phyloP scores from a whole-genome alignment of 2,113 vertebrate genomes.

The Rutilus rutilus region DNA sequence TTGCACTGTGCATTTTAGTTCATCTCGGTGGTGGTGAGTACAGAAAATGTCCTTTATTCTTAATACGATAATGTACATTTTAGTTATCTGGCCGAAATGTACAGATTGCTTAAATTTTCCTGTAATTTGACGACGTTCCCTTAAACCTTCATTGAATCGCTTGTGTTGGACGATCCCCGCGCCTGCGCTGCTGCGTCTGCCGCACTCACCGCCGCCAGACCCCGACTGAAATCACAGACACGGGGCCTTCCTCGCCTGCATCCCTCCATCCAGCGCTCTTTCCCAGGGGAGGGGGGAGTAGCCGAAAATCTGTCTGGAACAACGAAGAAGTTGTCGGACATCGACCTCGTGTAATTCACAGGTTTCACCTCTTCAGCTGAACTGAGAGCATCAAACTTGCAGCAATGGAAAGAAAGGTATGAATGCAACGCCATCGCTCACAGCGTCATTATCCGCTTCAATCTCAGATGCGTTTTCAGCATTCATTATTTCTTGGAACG shows the following conservation, averaged over 20 bases:
- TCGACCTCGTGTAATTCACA: background rate
- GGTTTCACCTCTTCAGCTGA: constrained; percentile 17
- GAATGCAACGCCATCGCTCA: constrained; percentile 45
- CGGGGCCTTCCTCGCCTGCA: constrained; percentile 55
- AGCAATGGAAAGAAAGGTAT: constrained; percentile 66
- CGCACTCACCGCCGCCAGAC: constrained; percentile 43
- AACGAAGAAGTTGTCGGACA: constrained; percentile 50
- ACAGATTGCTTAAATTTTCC: background rate
- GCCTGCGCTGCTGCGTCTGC: constrained; percentile 56
- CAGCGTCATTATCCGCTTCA: constrained; percentile 18
- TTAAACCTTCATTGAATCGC: constrained; percentile 40
- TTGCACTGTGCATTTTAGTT: background rate
- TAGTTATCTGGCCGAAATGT: background rate
- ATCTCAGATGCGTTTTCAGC: background rate
- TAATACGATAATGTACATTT: background rate
- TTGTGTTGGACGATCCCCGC: constrained; percentile 24
- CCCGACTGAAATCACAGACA: constrained; percentile 47
- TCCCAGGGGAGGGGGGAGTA: constrained; percentile 53
- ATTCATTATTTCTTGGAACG: background rate
- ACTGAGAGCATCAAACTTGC: constrained; percentile 45
- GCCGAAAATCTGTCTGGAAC: constrained; percentile 37
- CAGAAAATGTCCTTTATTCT: background rate
- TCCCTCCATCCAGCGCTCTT: constrained; percentile 46
- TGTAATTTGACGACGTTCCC: constrained; percentile 61
- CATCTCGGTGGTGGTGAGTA: background rate